A percentile compares a stretch with the other conserved stretches of the same genome.
These are phyloP conservation scores for Patiria miniata DNA, from an alignment of 35 echinoderm and acorn worm species.

Conservation along the genomic window DNA sequence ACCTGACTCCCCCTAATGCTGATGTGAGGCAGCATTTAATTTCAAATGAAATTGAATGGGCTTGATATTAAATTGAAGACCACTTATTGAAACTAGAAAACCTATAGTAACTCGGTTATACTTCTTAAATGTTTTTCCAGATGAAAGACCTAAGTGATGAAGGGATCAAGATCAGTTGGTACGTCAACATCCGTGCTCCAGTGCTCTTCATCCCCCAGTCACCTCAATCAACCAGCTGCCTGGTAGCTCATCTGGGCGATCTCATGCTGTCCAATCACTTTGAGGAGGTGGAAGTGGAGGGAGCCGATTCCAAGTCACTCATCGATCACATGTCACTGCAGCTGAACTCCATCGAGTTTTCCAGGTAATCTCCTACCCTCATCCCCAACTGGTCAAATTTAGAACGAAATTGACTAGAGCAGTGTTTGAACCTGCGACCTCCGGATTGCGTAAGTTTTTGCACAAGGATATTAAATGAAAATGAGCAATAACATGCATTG, in stretches of 20 bases:
- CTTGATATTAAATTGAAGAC: no score
- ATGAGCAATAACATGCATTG: no score
- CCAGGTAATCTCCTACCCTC: slow-evolving; percentile 57
- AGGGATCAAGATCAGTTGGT: slow-evolving; percentile 67
- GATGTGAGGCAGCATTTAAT: no score
- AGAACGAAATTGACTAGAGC: not conserved
- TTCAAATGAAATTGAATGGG: no score
- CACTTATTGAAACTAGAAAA: no score
- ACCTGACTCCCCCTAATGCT: no score
- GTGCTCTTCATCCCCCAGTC: slow-evolving; percentile 86
- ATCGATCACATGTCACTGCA: slow-evolving; percentile 56
- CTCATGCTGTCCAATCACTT: slow-evolving; percentile 59
- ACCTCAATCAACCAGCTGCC: slow-evolving; percentile 70
- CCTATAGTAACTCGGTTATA: no score
- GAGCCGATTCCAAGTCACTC: not conserved
- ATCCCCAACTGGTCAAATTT: not conserved
- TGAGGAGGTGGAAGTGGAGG: slow-evolving; percentile 60
- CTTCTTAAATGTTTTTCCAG: no score
- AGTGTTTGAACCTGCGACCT: no score
- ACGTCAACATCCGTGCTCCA: slow-evolving; percentile 83
- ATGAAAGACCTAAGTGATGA: slow-evolving; percentile 86
- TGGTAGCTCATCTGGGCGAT: slow-evolving; percentile 87
- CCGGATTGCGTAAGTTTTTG: no score
- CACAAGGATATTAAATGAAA: no score
- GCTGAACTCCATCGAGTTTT: slow-evolving; percentile 69